Evolutionary conservation across 2,113 vertebrate species (phyloP), one percentile per base, ranked within the genome.

Genomic region (Ornithorhynchus anatinus): DNA sequence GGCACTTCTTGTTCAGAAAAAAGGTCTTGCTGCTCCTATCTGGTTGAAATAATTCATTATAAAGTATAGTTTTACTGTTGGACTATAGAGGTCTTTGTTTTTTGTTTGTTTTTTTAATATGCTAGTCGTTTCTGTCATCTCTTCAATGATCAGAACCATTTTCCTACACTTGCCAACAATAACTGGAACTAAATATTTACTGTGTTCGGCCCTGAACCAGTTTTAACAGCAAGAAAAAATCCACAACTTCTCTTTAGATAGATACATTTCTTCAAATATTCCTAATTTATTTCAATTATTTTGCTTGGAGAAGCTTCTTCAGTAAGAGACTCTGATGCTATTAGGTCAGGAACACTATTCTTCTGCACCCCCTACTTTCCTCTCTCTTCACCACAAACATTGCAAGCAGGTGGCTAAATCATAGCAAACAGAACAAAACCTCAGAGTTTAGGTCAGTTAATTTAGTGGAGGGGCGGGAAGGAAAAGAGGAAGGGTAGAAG

Each of bases 381-480:
- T 88, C 91, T 82, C 80, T 59, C 59, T 17, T 13, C 25, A n/a
- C n/a, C n/a, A 71, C 5, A 10, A 84, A 89, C 89, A 86, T 95
- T 87, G 72, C n/a, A n/a, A 89, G 83, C 52, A 59, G 84, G 57
- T 22, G 69, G 86, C 29, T 52, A 70, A 68, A 61, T 35, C 22
- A 32, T 8, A 42, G 71, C 77, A 75, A 86, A 72, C 75, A 43
- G 23, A 0, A 67, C 65, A 81, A 60, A 29, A 81, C 86, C 86
- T 86, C 90, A 86, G 92, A 91, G 91, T 88, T 89, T 86, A 89
- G 93, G 92, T 92, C 92, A 91, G 89, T 60, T 82, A 89, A 86
- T 48, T 2, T 72, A 75, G 57, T 82, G 77, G 75, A 71, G 81
- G 72, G 73, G 67, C 62, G 79, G 62, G 53, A 16, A n/a, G n/a